Base-by-base conservation (phyloP, 2,113 vertebrate species). In the Sylvia atricapilla region DNA sequence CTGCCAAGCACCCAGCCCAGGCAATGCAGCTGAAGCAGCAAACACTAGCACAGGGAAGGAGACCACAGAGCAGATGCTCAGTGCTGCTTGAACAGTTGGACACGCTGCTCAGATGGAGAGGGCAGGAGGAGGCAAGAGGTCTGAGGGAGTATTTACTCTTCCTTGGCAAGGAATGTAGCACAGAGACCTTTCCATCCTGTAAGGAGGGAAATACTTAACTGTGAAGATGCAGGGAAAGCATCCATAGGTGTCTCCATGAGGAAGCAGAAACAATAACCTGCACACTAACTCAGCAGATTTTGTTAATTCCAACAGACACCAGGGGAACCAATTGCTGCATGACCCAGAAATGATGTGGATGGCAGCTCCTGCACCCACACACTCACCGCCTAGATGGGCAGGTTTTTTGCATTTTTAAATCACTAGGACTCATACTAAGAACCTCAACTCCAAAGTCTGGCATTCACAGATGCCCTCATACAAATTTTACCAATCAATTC, bases 401-500 rank as follows among this genome's bases (percentile, higher is more conserved):
- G 74, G 44, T 64, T 84, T 88, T 88, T 53, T 28, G 46, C 44
- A 89, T 53, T 91, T 55, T 52, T 66, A 31, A 83, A 70, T 72
- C 76, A 63, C 12, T 25, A 52, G 46, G 39, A 94, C 41, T 44
- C 56, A 85, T 9, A 91, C 56, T 60, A 75, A 94, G 63, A 89
- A 89, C 85, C 53, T 27, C 16, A 94, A 93, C 72, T 67, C 90
- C 55, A 43, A 69, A 15, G 20, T 80, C 81, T 67, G 60, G 63
- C 77, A 97, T 88, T 87, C 84, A 82, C 75, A 87, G 50, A 69
- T 73, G 47, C 66, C 73, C 69, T 49, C 50, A 75, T 13, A 10
- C 44, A 90, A 95, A 85, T 70, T 37, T 94, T 79, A 89, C 23
- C 77, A 92, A 83, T 37, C 88, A 64, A 78, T 52, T 68, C 70